phyloP scores from a whole-genome alignment of 2,797 vertebrate species.

The Loris lydekkerianus region DNA sequence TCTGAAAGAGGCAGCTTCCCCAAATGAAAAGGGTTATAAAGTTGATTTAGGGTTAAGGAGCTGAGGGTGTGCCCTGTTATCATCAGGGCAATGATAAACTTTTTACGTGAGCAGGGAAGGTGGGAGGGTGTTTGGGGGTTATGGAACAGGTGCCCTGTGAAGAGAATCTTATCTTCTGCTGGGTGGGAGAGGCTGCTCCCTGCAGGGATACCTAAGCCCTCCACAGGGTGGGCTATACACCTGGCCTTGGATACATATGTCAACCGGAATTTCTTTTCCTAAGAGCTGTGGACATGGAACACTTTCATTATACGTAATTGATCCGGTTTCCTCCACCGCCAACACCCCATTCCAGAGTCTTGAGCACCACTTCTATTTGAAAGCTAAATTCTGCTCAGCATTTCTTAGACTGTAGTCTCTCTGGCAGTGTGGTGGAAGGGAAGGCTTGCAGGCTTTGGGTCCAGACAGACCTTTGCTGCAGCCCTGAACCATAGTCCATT shows the following conservation, averaged over 20 bases:
- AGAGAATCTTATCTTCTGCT: neutral
- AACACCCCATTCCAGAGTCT: no score
- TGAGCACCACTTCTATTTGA: neutral
- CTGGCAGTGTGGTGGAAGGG: no score
- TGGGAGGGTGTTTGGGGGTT: neutral
- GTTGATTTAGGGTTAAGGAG: neutral
- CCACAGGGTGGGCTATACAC: rapidly evolving
- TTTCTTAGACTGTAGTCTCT: neutral
- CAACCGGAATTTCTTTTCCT: neutral
- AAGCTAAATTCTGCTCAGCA: neutral
- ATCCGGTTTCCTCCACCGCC: rapidly evolving
- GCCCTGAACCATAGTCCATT: neutral
- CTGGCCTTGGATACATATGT: neutral
- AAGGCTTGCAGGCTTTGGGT: neutral
- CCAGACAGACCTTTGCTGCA: neutral
- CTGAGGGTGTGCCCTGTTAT: rapidly evolving
- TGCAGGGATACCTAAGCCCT: neutral
- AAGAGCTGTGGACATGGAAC: neutral
- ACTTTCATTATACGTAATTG: neutral
- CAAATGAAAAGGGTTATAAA: neutral
- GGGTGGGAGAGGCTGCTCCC: neutral
- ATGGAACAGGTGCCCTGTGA: rapidly evolving
- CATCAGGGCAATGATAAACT: rapidly evolving
- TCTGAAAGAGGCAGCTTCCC: neutral
- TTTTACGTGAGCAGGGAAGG: neutral